Evolutionary conservation across 1,140 invertebrate genomes (phyloP), one percentile per base, ranked within the genome.

Genomic region (Drosophila bipectinata): DNA sequence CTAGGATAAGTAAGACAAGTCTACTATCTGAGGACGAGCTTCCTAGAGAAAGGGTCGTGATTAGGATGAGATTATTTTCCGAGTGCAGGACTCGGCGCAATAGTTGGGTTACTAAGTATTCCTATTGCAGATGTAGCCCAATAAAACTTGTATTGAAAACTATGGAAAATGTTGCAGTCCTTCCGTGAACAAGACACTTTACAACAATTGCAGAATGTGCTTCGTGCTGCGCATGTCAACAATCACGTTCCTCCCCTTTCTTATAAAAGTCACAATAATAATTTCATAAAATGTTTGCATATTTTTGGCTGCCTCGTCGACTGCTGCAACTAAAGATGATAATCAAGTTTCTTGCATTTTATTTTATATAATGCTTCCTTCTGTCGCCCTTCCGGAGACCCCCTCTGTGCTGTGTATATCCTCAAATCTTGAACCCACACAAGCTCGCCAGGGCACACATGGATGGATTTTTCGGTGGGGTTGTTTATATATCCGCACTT

Each of bases 401-500:
- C 76, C 68, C 63, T 63, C 60, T 47, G 56, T 45, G 26, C 41
- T 58, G 24, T 63, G 32, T 24, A 14, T 18, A 14, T 18, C 51
- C 32, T 45, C 59, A 67, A 64, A 47, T 52, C 18, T 63, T 51
- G 52, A 41, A 76, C 44, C 61, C 61, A 75, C 61, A 51, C n/a
- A 49, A 28, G 37, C 18, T 28, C 67, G 47, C 21, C 37, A 54
- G 12, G 10, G 34, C 68, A 66, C 71, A 74, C 60, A 66, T 66
- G 72, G 61, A 76, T 24, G 62, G 72, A 75, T 75, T 81, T 79
- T 87, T 82, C 54, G 82, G 82, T 81, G 78, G 82, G 82, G 82
- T 85, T 85, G 82, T 87, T 87, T 87, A 87, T 87, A 88, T 83
- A 87, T 87, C 82, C 82, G 83, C 83, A 87, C 84, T 87, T 87